A percentile compares a stretch with the other conserved stretches of the same genome.
phyloP scores from a whole-genome alignment of 2,888 invertebrate genomes.

The Beris chalybata region DNA sequence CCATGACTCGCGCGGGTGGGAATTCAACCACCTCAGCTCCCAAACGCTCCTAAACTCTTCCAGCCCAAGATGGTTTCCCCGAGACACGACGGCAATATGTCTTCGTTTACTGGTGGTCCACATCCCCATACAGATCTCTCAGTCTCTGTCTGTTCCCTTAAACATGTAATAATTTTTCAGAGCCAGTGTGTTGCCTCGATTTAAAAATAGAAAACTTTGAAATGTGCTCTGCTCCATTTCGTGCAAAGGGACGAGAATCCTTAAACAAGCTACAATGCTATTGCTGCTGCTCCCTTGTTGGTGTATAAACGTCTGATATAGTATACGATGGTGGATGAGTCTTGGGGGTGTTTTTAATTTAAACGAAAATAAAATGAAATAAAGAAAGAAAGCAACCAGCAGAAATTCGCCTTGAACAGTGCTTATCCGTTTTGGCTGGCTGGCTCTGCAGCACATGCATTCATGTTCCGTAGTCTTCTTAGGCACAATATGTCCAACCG shows the following conservation, averaged over 20 bases:
- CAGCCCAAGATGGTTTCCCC: conserved; percentile 20
- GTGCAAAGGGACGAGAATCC: neutral
- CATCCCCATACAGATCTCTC: conserved; percentile 24
- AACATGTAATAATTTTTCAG: conserved; percentile 37
- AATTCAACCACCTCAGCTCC: conserved; percentile 15
- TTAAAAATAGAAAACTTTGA: conserved; percentile 23
- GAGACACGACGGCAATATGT: conserved; percentile 30
- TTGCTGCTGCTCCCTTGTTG: too few species aligned
- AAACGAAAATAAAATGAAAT: conserved; percentile 12
- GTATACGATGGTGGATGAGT: too few species aligned
- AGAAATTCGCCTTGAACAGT: conserved; percentile 12
- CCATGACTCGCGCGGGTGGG: conserved; percentile 11
- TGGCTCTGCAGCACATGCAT: conserved; percentile 1
- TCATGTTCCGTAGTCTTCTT: neutral
- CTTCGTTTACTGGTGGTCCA: conserved; percentile 30
- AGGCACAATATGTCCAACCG: conserved; percentile 29
- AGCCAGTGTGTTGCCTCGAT: conserved; percentile 23
- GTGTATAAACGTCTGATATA: too few species aligned
- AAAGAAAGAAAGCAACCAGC: conserved; percentile 5
- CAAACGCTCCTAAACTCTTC: conserved; percentile 10
- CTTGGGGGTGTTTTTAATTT: conserved; percentile 11
- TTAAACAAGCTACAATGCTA: too few species aligned
- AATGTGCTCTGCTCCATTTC: conserved; percentile 7
- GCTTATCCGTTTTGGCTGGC: conserved; percentile 18
- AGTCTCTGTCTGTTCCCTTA: conserved; percentile 37